Conservation (phyloP, 64 coral and sea anemone genomes). For the Stylophora pistillata region DNA sequence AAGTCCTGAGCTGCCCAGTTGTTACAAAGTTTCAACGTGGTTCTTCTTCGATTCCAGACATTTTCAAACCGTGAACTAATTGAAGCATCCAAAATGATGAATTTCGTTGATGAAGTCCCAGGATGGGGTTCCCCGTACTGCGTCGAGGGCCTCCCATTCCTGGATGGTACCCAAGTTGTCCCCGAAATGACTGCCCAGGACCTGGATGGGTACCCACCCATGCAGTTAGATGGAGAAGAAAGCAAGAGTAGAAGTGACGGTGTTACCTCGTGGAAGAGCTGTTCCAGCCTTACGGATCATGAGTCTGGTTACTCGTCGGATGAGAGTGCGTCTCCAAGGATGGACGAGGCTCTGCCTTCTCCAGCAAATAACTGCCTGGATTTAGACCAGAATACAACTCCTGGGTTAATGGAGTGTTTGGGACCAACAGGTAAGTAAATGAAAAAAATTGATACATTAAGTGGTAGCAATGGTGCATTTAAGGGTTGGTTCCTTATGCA, state of each 20-base stretch:
- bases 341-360: constrained; percentile 10
- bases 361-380: background rate
- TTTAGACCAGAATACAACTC: constrained; percentile 13
- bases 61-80: background rate
- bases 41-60: background rate
- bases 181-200: background rate
- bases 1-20: background rate
- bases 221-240: background rate
- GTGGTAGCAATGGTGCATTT: too few species aligned
- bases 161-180: constrained; percentile 1
- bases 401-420: constrained; percentile 18
- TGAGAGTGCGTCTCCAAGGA: constrained; percentile 2
- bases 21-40: background rate
- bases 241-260: background rate
- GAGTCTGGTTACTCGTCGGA: constrained; percentile 52
- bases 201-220: background rate
- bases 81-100: background rate
- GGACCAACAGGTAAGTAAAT: constrained; percentile 46
- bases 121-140: background rate
- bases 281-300: constrained; percentile 40
- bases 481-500: too few species aligned
- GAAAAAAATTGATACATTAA: too few species aligned
- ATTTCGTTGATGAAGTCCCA: background rate
- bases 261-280: constrained; percentile 45
- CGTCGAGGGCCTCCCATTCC: background rate